Conservation (phyloP, 1,140 invertebrate species). For the Calephelis virginiensis region DNA sequence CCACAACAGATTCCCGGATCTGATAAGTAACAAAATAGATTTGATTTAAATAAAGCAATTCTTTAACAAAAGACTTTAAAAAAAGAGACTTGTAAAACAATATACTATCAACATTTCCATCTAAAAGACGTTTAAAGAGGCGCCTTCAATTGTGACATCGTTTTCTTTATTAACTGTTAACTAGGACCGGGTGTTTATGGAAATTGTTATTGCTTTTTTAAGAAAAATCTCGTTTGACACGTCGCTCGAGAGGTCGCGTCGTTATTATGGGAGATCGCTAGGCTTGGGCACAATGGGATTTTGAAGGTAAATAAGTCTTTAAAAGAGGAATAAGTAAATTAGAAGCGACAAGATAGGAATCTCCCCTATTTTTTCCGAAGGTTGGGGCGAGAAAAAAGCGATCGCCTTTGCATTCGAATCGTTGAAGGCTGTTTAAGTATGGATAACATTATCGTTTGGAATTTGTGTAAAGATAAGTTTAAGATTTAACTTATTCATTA, state of each 20-base stretch:
- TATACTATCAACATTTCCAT: slow-evolving; percentile 67
- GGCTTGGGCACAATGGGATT: slow-evolving; percentile 75
- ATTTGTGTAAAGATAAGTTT: background rate
- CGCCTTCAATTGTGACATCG: slow-evolving; percentile 69
- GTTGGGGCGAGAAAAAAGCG: slow-evolving; percentile 71
- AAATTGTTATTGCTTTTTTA: slow-evolving; percentile 78
- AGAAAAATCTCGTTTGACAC: slow-evolving; percentile 73
- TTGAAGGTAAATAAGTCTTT: slow-evolving; percentile 82
- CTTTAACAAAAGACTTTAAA: slow-evolving; percentile 35
- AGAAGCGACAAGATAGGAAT: slow-evolving; percentile 83
- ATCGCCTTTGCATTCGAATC: slow-evolving; percentile 65
- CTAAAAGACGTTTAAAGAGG: slow-evolving; percentile 67
- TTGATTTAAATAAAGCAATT: slow-evolving; percentile 36
- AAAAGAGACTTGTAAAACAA: slow-evolving; percentile 65
- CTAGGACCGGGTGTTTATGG: slow-evolving; percentile 75
- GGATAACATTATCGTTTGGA: slow-evolving; percentile 32
- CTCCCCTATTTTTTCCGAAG: slow-evolving; percentile 79
- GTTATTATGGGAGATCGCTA: slow-evolving; percentile 63
- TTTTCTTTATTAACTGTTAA: slow-evolving; percentile 77
- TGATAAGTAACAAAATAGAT: slow-evolving; percentile 33
- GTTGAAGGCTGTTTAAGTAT: slow-evolving; percentile 36
- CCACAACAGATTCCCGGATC: slow-evolving; percentile 3
- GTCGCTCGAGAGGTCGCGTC: slow-evolving; percentile 56
- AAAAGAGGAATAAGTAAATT: slow-evolving; percentile 84
- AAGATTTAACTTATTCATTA: background rate